Percentiles rank a stretch among this genome's conserved stretches.
phyloP scores from a whole-genome alignment of 2,888 invertebrate genomes.

The Brassicogethes aeneus region DNA sequence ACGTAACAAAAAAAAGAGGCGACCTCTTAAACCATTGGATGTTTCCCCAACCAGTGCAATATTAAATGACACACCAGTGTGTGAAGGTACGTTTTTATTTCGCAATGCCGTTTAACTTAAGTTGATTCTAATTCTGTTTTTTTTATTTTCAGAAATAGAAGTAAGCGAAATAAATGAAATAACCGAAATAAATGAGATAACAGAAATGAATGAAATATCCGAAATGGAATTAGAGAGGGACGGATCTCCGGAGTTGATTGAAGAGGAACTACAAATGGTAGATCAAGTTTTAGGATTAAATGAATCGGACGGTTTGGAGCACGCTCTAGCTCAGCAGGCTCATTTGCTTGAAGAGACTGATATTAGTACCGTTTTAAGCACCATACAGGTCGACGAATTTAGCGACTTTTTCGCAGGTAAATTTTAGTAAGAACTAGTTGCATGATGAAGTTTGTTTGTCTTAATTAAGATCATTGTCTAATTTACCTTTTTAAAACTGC shows the following conservation, averaged over 20 bases:
- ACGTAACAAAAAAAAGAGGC: conserved; percentile 46
- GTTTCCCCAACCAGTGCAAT: conserved; percentile 16
- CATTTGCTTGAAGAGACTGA: conserved; percentile 59
- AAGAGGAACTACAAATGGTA: conserved; percentile 45
- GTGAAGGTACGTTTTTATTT: not conserved
- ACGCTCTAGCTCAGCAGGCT: conserved; percentile 57
- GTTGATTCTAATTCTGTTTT: not conserved
- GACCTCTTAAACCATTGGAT: conserved; percentile 23
- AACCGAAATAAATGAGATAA: not conserved
- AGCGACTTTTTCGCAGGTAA: conserved; percentile 70
- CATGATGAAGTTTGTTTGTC: not conserved
- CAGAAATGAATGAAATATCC: conserved; percentile 11
- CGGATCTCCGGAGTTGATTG: conserved; percentile 28
- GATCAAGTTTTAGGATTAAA: conserved; percentile 50
- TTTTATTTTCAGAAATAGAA: conserved; percentile 11
- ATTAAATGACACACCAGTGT: conserved; percentile 9
- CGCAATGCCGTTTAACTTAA: not conserved
- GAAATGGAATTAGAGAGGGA: conserved; percentile 24
- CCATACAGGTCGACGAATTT: conserved; percentile 73
- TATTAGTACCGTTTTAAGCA: conserved; percentile 68
- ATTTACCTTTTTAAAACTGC: no score
- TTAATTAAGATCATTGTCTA: no score
- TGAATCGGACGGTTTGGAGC: conserved; percentile 51
- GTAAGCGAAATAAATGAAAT: conserved; percentile 11
- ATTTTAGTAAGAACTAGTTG: not conserved